Conservation (phyloP, 2,113 vertebrate genomes). For the Nothocercus julius region DNA sequence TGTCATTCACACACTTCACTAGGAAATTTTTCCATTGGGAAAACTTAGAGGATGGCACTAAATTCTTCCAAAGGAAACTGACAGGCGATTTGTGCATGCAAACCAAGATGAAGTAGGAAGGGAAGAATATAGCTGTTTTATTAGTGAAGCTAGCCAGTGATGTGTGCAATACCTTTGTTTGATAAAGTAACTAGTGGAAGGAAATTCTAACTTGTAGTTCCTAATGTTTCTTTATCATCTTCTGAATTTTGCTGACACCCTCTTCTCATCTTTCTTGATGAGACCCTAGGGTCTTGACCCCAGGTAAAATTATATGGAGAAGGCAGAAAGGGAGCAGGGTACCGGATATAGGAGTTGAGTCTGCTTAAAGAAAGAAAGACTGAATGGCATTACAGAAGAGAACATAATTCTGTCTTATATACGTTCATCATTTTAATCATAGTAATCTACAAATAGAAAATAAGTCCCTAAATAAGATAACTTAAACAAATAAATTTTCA, state of each 20-base stretch:
- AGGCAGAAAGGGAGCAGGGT: neutral
- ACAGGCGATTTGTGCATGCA: neutral
- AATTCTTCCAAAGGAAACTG: neutral
- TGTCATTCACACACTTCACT: neutral
- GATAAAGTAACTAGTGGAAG: neutral
- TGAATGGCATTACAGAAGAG: neutral
- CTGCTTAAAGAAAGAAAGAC: neutral
- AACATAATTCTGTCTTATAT: neutral
- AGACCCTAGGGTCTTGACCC: neutral
- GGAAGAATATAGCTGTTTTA: neutral
- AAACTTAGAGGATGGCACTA: neutral
- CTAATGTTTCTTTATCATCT: neutral
- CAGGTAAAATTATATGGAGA: neutral
- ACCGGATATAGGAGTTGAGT: neutral
- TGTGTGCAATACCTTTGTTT: neutral
- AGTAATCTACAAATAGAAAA: neutral
- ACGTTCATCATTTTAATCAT: neutral
- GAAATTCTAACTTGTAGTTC: neutral
- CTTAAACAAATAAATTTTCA: neutral
- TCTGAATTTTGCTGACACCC: neutral
- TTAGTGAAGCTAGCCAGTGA: neutral
- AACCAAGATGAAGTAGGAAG: neutral
- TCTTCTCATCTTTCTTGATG: neutral
- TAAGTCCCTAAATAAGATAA: neutral
- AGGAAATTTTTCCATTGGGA: neutral